These are phyloP conservation scores for Antennarius maculatus DNA, from an alignment of 2,797 vertebrate species.

Conservation along the genomic window DNA sequence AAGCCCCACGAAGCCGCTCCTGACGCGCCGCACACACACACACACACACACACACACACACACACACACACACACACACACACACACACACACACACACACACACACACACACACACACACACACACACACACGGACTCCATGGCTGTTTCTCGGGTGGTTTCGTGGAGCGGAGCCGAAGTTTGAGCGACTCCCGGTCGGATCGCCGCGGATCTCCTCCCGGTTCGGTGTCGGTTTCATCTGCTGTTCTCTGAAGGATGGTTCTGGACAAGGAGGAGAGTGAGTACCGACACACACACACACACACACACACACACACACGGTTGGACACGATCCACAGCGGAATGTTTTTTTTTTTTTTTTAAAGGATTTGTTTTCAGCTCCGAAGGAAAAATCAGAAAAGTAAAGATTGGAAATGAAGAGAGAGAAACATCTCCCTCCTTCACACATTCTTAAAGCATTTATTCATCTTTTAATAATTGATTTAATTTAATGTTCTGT, in stretches of 20 bases:
- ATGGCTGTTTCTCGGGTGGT: conserved; percentile 1
- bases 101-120: too few relatives aligned
- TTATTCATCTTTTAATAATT: background rate
- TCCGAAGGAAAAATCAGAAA: too few relatives aligned
- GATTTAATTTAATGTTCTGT: too few relatives aligned
- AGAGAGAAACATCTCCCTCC: background rate
- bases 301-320: too few relatives aligned
- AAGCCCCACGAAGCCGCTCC: background rate
- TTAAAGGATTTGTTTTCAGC: background rate
- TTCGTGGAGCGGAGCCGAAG: conserved; percentile 51
- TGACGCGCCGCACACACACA: background rate
- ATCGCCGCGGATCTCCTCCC: background rate
- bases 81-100: too few relatives aligned
- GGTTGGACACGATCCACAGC: background rate
- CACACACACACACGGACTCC: background rate
- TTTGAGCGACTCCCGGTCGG: conserved; percentile 51
- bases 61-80: too few relatives aligned
- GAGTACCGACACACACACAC: conserved; percentile 68
- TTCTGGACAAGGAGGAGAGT: conserved; percentile 97
- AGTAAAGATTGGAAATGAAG: background rate
- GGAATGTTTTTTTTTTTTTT: too few relatives aligned
- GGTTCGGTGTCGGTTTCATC: conserved; percentile 24
- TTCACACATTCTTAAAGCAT: background rate
- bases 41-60: too few relatives aligned
- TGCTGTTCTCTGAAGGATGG: conserved; percentile 82